Evolutionary conservation across 2,888 invertebrate species (phyloP), one percentile per base, ranked within the genome.

Genomic region (Apocheima hispidaria): DNA sequence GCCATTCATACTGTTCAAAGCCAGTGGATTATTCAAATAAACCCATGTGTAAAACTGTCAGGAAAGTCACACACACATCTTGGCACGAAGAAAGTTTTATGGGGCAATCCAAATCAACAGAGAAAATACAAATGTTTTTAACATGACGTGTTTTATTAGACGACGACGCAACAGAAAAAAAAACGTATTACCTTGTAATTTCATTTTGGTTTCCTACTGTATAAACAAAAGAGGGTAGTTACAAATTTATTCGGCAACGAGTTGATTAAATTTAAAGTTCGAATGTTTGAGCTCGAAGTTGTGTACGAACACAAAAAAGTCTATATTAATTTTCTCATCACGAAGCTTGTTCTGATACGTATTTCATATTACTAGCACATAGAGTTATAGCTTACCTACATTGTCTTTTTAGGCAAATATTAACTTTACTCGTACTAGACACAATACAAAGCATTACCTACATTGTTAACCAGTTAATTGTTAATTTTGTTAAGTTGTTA

Each of bases 1-100:
- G 38, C 63, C 62, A 55, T 66, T 66, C 50, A 51, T 53, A 56
- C 36, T 46, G 41, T 52, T 57, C 56, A 59, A 65, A 59, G 54
- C 58, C 60, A 53, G 49, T 38, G 40, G 46, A 60, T 63, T 68
- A 64, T 68, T 62, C 51, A 66, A 62, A 66, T 66, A 62, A 52
- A 41, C 16, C 30, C 38, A 35, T 40, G 48, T 54, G 57, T 52
- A 52, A 58, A 59, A 63, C n/a, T n/a, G 57, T 23, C 48, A 41
- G 40, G 49, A 49, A 63, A 58, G 54, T 52, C 62, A 38, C 43
- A 43, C 62, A 38, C 43, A 43, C 54, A 41, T 62, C 59, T 59
- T 58, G 38, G 18, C 40, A 14, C 26, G 16, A 33, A 48, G 46
- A 51, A 46, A 48, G 46, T 52, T 61, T 52, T 61, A 58, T 44